phyloP scores from a whole-genome alignment of 2,888 invertebrate species.

The Amorpha juglandis region DNA sequence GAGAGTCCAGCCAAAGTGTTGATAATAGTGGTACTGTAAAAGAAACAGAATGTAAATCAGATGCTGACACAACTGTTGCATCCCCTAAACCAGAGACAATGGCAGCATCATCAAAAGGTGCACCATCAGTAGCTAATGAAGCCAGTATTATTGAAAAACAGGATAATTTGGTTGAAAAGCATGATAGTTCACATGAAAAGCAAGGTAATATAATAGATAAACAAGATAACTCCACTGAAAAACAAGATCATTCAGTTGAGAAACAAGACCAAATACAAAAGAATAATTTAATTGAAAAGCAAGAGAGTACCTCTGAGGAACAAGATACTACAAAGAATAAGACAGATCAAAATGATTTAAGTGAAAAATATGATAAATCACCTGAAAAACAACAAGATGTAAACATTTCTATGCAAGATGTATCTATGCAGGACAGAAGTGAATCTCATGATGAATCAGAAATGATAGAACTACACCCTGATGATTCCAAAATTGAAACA shows the following conservation, averaged over 20 bases:
- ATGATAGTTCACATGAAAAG: neutral
- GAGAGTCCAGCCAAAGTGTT: slow-evolving; percentile 39
- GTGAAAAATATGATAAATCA: slow-evolving; percentile 5
- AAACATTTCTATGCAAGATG: neutral
- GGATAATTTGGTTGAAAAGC: slow-evolving; percentile 28
- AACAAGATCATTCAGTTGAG: neutral
- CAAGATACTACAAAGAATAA: neutral
- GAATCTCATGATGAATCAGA: slow-evolving; percentile 68
- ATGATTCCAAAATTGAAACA: slow-evolving; percentile 66
- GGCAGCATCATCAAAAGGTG: slow-evolving; percentile 49
- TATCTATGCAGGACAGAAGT: slow-evolving; percentile 46
- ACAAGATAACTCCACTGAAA: slow-evolving; percentile 31
- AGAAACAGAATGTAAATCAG: slow-evolving; percentile 46
- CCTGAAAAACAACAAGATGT: neutral
- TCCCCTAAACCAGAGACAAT: slow-evolving; percentile 63
- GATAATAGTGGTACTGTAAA: slow-evolving; percentile 34
- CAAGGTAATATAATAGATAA: slow-evolving; percentile 14
- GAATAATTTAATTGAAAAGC: neutral
- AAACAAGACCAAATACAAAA: neutral
- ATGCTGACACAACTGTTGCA: slow-evolving; percentile 63
- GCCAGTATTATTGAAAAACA: slow-evolving; percentile 24
- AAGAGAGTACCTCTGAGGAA: neutral
- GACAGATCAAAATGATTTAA: slow-evolving; percentile 26
- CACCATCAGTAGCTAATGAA: slow-evolving; percentile 34
- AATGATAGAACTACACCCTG: slow-evolving; percentile 69